These are phyloP conservation scores for Achatina immaculata DNA, from an alignment of 1,140 invertebrate genomes.

Conservation along the genomic window DNA sequence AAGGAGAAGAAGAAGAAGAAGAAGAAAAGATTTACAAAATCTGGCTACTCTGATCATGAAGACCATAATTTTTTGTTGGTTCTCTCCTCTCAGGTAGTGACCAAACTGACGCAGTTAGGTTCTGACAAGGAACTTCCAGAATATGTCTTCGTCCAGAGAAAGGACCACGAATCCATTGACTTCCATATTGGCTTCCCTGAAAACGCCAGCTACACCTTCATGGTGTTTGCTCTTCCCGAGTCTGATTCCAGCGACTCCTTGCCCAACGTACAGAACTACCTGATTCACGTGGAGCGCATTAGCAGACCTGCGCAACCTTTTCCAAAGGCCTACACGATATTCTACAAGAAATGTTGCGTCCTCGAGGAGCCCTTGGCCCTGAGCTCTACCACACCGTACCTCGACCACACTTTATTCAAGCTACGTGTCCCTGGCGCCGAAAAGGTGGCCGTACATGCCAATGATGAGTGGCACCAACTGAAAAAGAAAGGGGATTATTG, in stretches of 20 bases:
- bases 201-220: constrained; percentile 65
- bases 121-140: constrained; percentile 50
- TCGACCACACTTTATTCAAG: constrained; percentile 38
- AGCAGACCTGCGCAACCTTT: constrained; percentile 50
- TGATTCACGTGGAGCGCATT: constrained; percentile 54
- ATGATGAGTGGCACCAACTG: constrained; percentile 66
- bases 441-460: constrained; percentile 61
- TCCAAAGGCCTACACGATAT: constrained; percentile 67
- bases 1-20: too few species aligned
- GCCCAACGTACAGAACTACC: constrained; percentile 68
- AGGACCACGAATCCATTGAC: constrained; percentile 34
- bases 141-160: constrained; percentile 61
- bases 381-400: constrained; percentile 37
- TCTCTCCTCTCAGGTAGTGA: constrained; percentile 3
- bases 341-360: constrained; percentile 69
- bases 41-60: too few species aligned
- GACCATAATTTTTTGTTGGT: too few species aligned
- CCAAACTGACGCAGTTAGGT: constrained; percentile 34
- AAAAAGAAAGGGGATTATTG: constrained; percentile 48
- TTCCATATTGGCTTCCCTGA: constrained; percentile 60
- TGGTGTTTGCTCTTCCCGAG: constrained; percentile 62
- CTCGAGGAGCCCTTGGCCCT: constrained; percentile 59
- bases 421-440: constrained; percentile 59
- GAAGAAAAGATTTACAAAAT: too few species aligned
- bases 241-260: constrained; percentile 58